Conservation (phyloP, 2,797 vertebrate genomes). For the Prionace glauca region DNA sequence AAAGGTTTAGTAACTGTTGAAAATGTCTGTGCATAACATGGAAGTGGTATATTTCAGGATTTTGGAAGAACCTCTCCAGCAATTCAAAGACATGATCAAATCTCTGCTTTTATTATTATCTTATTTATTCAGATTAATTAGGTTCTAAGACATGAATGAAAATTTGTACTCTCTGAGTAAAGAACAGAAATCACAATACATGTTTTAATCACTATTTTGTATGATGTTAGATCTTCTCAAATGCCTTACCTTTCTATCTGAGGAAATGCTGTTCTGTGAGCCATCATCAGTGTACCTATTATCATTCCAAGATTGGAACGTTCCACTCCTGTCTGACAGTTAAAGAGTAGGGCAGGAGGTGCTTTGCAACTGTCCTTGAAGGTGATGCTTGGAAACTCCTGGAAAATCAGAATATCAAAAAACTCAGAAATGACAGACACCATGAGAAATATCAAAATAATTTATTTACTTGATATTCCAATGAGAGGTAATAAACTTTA, state of each 20-base stretch:
- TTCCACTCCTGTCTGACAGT: conserved; percentile 27
- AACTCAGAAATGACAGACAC: background rate
- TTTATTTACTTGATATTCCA: background rate
- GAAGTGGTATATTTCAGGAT: background rate
- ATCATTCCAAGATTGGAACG: conserved; percentile 31
- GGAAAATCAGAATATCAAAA: background rate
- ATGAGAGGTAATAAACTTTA: background rate
- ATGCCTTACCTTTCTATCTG: conserved; percentile 18
- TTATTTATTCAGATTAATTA: background rate
- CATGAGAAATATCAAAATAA: background rate
- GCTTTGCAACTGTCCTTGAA: background rate
- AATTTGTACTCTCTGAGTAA: background rate
- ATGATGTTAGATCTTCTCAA: background rate
- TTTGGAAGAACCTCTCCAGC: background rate
- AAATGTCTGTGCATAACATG: background rate
- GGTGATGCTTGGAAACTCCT: conserved; percentile 5
- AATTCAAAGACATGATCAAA: background rate
- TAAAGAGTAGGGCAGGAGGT: conserved; percentile 34
- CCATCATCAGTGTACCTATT: conserved; percentile 6
- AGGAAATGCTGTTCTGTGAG: conserved; percentile 29
- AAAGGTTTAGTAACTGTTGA: background rate
- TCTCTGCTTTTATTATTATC: background rate
- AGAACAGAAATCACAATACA: background rate
- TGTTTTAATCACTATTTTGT: background rate
- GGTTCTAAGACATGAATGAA: background rate